Evolutionary conservation across 2,113 vertebrate genomes (phyloP).

Genomic region (Corythornis cristatus): DNA sequence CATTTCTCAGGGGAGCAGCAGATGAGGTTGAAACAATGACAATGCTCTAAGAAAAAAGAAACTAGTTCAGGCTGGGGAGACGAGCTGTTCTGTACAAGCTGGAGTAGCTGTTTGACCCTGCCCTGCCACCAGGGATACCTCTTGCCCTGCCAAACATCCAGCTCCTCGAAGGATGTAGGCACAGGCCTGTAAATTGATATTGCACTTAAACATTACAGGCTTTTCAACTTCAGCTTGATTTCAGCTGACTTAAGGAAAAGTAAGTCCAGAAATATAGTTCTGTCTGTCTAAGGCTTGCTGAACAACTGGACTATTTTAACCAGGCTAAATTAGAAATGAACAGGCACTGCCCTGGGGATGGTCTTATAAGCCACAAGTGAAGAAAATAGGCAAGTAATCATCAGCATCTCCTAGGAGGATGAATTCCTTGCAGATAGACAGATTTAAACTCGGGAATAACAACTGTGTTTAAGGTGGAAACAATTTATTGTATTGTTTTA

Average conservation of each 20-base stretch:
- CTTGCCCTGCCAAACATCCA: neutral
- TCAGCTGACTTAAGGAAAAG: neutral
- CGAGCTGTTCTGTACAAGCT: neutral
- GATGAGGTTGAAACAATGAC: neutral
- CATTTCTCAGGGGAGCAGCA: neutral
- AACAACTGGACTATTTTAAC: slow-evolving; percentile 1
- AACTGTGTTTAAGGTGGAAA: neutral
- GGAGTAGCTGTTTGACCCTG: neutral
- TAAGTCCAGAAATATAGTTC: slow-evolving; percentile 7
- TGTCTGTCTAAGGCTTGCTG: neutral
- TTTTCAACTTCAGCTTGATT: slow-evolving; percentile 13
- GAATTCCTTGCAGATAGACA: neutral
- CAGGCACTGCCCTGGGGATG: neutral
- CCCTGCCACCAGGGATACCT: neutral
- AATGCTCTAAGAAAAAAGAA: neutral
- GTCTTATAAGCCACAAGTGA: neutral
- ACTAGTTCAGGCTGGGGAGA: neutral
- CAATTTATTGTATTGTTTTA: neutral
- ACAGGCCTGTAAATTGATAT: neutral
- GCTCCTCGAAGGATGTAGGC: neutral
- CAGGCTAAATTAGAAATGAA: slow-evolving; percentile 23
- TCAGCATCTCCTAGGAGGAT: neutral
- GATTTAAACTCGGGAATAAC: neutral
- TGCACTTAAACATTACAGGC: neutral
- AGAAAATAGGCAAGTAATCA: slow-evolving; percentile 5